Evolutionary conservation across 2,797 vertebrate genomes (phyloP), one percentile per base, ranked within the genome.

Genomic region (Pteronotus mesoamericanus): DNA sequence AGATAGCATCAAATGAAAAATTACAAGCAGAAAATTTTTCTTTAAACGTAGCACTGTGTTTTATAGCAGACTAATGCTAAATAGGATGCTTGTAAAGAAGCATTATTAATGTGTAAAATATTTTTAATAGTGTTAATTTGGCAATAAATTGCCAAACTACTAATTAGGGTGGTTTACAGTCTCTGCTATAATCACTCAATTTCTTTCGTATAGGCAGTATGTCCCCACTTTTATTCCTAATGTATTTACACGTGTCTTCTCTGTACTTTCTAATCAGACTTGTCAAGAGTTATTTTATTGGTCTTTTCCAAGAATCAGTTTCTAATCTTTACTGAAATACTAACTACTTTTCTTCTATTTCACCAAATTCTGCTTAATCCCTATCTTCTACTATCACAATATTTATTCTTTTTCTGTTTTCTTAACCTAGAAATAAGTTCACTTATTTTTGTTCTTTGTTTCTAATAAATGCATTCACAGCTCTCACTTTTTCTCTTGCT

Each of bases 401-500:
- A 16, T 42, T 89, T 64, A 66, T 64, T 74, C n/a, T 69, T 77
- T 88, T 59, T 21, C 55, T 93, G 6, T 55, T 75, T 96, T 89
- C 51, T 77, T 57, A 82, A 79, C 14, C 19, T 37, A 5, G 21
- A 86, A 61, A 74, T 88, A 87, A 90, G 11, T 42, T 83, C 46
- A 85, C n/a, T 71, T 48, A 90, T 34, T 93, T 95, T 94, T 83
- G 48, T 94, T 88, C 71, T 96, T 95, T 34, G 26, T 74, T 95
- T 80, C 80, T 64, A 94, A 51, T 48, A 84, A 92, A 91, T 75
- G n/a, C n/a, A 85, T 24, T 66, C 68, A 86, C 2, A 61, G n/a
- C 57, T 91, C 96, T 86, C 96, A 85, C 39, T 86, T 94, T 77
- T 64, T 57, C 24, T 85, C 66, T 84, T 82, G 32, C 37, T 80